Percentiles rank a stretch among this genome's conserved stretches.
Conservation (phyloP, 2,113 vertebrate species). For the Menidia beryllina region DNA sequence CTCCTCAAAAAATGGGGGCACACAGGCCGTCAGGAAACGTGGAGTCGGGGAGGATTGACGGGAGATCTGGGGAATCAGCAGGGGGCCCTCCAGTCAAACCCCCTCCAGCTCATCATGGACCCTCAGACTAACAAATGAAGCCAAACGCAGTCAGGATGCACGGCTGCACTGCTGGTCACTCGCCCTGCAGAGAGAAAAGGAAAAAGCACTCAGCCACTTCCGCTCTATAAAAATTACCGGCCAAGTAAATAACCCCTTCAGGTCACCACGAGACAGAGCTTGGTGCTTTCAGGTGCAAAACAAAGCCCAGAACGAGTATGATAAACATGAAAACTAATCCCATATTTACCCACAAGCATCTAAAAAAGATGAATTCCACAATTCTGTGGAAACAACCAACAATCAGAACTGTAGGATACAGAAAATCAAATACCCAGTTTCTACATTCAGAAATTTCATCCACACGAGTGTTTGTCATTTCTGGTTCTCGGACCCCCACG, state of each 20-base stretch:
- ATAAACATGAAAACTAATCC: no score
- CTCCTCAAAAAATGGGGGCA: constrained; percentile 13
- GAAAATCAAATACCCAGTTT: no score
- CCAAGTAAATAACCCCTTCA: constrained; percentile 30
- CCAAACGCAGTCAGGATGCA: constrained; percentile 54
- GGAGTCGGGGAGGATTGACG: constrained; percentile 16
- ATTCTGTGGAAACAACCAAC: no score
- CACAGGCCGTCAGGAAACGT: constrained; percentile 25
- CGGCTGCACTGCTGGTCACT: constrained; percentile 26
- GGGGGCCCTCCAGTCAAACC: constrained; percentile 49
- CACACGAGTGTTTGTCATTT: no score
- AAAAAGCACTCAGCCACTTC: constrained; percentile 62
- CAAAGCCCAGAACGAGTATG: neutral
- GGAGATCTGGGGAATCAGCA: constrained; percentile 52
- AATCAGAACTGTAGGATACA: no score
- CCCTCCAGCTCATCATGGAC: constrained; percentile 61
- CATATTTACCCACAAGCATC: no score
- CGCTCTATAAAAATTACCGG: constrained; percentile 47
- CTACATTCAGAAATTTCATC: no score
- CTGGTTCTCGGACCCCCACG: no score
- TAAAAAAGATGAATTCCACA: no score
- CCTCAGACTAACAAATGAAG: constrained; percentile 27
- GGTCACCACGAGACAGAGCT: neutral
- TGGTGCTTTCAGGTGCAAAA: neutral
- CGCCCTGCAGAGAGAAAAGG: constrained; percentile 62